Percentiles rank a stretch among this genome's conserved stretches.
Conservation (phyloP, 2,113 vertebrate genomes). For the Epinephelus lanceolatus region DNA sequence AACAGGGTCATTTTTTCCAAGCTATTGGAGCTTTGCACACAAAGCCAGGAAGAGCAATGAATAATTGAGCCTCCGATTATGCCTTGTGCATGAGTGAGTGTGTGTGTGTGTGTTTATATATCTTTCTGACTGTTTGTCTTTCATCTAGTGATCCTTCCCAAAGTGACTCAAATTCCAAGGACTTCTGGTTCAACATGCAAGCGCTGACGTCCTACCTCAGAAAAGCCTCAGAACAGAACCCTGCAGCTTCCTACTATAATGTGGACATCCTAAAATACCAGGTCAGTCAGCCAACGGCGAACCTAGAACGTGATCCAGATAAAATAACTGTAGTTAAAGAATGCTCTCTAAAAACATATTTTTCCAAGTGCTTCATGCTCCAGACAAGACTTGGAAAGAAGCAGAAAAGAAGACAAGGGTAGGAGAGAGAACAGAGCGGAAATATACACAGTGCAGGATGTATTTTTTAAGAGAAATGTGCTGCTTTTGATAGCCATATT, state of each 20-base stretch:
- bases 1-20: constrained; percentile 72
- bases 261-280: constrained; percentile 98
- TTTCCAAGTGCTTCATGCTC: not conserved
- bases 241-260: constrained; percentile 96
- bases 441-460: not conserved
- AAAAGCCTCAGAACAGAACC: constrained; percentile 95
- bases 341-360: constrained; percentile 6
- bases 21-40: constrained; percentile 67
- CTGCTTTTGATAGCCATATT: not conserved
- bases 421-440: not conserved
- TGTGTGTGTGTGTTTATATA: constrained; percentile 1
- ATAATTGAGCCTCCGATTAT: constrained; percentile 70
- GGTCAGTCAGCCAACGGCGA: constrained; percentile 78
- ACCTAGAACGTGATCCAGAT: constrained; percentile 5
- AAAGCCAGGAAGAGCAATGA: constrained; percentile 64
- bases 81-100: constrained; percentile 33
- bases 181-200: constrained; percentile 99
- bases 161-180: constrained; percentile 91
- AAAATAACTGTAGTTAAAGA: constrained; percentile 15
- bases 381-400: not conserved
- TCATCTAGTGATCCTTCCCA: constrained; percentile 92
- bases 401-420: not conserved
- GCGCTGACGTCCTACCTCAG: constrained; percentile 97
- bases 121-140: constrained; percentile 49
- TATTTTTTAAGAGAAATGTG: not conserved